phyloP scores from a whole-genome alignment of 2,888 invertebrate genomes.

The Eupsilia transversa region DNA sequence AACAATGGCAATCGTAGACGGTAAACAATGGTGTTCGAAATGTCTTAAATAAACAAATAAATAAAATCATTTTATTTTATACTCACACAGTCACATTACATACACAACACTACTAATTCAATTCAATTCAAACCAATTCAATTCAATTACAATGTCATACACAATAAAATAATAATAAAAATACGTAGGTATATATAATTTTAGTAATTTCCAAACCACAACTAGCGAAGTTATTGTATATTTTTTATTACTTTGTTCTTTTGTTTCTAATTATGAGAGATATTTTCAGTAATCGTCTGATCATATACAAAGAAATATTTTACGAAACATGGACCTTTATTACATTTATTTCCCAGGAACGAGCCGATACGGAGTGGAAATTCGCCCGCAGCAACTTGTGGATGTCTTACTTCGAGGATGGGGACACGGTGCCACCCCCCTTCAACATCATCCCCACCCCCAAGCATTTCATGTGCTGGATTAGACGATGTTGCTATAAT shows the following conservation, averaged over 20 bases:
- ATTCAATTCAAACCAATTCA: no score
- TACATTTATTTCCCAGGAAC: constrained; percentile 91
- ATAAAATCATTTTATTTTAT: no score
- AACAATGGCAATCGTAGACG: no score
- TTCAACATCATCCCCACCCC: constrained; percentile 98
- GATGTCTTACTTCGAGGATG: constrained; percentile 99
- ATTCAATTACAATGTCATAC: no score
- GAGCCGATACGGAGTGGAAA: constrained; percentile 99
- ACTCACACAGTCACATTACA: no score
- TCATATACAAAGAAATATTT: neutral
- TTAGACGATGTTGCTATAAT: constrained; percentile 76
- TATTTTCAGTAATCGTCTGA: no score
- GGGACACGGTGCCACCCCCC: constrained; percentile 97
- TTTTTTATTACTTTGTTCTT: neutral
- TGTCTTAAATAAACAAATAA: no score
- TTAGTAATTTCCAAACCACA: no score
- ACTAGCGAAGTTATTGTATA: neutral
- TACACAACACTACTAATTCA: no score
- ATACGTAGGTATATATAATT: no score
- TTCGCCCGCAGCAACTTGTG: constrained; percentile 98
- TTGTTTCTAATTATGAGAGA: neutral
- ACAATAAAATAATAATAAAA: no score
- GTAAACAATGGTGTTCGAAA: no score
- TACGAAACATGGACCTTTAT: neutral
- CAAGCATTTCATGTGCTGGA: constrained; percentile 91